Evolutionary conservation across 2,113 vertebrate genomes (phyloP), one percentile per base, ranked within the genome.

Genomic region (Odontophorus gujanensis): DNA sequence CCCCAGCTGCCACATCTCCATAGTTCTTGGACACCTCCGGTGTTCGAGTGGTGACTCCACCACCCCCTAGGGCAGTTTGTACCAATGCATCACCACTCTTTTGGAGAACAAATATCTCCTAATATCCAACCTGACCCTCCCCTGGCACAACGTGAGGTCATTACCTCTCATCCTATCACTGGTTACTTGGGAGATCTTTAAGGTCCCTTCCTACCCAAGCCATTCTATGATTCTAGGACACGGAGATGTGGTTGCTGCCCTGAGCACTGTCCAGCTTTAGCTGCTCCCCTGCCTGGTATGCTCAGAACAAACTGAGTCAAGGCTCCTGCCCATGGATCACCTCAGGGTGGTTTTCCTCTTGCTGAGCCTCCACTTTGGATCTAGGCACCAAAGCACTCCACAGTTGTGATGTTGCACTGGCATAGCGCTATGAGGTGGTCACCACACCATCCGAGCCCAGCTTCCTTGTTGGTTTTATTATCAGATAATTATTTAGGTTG

Each of bases 311-410:
- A 45, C 28, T 0, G 3, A 32, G 36, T 16, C 38, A 83, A 50
- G 0, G 0, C 25, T 76, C 28, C 32, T 72, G 24, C 34, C 58
- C 18, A 9, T 0, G 1, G 85, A 58, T 45, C 8, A 7, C 42
- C 85, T 57, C 42, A 34, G 25, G n/a, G 30, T 3, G 0, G 2
- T 28, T 16, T 71, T 69, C 34, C 47, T 59, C 57, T 68, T 79
- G 25, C 34, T 53, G 40, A 22, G 2, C 30, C 15, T 26, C 67
- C 42, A 51, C 4, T 4, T 0, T 21, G 45, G 25, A 38, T 51
- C 24, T 53, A 50, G 67, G 26, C 32, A 32, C 42, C 7, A 36
- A 85, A 71, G 15, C 51, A 48, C 3, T 15, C 6, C 25, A n/a
- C 24, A 63, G 30, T 45, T 13, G 3, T 0, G 1, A 14, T n/a